Evolutionary conservation across 1,140 invertebrate genomes (phyloP), one percentile per base, ranked within the genome.

Genomic region (Pissodes strobi): DNA sequence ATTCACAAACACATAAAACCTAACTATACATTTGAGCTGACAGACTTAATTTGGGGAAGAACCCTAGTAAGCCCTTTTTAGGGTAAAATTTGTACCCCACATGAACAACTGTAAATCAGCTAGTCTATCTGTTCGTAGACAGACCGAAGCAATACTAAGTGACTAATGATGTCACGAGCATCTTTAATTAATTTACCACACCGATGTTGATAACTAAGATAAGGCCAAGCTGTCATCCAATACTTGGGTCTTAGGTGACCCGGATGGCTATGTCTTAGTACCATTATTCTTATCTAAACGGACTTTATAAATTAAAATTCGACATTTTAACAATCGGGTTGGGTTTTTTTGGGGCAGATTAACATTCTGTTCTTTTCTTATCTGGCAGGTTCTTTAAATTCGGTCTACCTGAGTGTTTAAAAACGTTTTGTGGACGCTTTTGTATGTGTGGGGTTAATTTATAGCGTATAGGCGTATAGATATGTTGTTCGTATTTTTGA

Each of bases 171-270:
- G 72, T 74, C 72, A 72, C 67, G 69, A 72, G 65, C 61, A 65
- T 65, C 71, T 71, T 73, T 74, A 74, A 74, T 74, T 74, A 74
- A 74, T 74, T 74, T 71, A 72, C 72, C 71, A 71, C 68, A 68
- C 68, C 68, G 64, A 66, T 61, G 69, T 66, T 71, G 72, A 74
- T 74, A 74, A 73, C 64, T 55, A 60, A 71, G 69, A 74, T 72
- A 74, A 73, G 60, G 52, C 64, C 64, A 45, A 57, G 52, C 59
- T 69, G 62, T 70, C 68, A 70, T 49, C 62, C 49, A 49, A 59
- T 59, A 59, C 43, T 49, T 59, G 25, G 27, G 57, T 39, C 21
- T 48, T 60, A 60, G 57, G 27, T 60, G 57, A 60, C 45, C 45
- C 19, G 57, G 23, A 30, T 45, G 22, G 27, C 39, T 52, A 43